Base-by-base conservation (phyloP, 2,888 invertebrate species). In the Cylloceria caligata region DNA sequence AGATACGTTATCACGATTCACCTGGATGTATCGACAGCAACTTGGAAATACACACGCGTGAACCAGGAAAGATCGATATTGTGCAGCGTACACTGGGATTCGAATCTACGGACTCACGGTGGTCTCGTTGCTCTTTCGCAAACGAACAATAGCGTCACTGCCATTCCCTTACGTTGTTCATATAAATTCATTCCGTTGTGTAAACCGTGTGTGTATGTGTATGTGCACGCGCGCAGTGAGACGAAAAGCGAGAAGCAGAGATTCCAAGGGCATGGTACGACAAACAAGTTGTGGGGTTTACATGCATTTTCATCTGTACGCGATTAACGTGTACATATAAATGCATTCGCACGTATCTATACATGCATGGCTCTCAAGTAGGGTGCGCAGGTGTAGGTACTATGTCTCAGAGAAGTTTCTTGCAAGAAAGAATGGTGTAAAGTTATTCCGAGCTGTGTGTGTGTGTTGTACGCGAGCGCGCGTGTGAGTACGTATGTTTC, bases 241-340 rank as follows among this genome's bases (percentile, higher is more conserved):
- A 67, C 73, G 67, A 30, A 79, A 47, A 79, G 73, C 62, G 39
- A 64, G 52, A 78, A 64, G 49, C 65, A 64, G 62, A 64, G 64
- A 45, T 52, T 47, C 79, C 79, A 79, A 79, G 79, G 79, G 57
- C 79, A 73, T 24, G 34, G 49, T 60, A 49, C 79, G 79, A 72
- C 67, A 79, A 79, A 73, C 79, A 73, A 79, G 79, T 73, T 79
- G 73, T 36, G 39, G 39, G 39, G 11, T 60, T 47, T 60, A 67
- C 47, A 68, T 19, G 73, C 60, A 60, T 60, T 67, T 67, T 79
- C 60, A 67, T 79, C 60, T 79, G 67, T 36, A 60, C 36, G 27
- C 39, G 52, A 49, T 16, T 30, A 47, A 24, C 52, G 19, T 24
- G 62, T 73, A 34, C 34, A 36, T 36, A 49, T 72, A 72, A 72